phyloP scores from a whole-genome alignment of 2,797 vertebrate genomes.

The Chanos chanos region DNA sequence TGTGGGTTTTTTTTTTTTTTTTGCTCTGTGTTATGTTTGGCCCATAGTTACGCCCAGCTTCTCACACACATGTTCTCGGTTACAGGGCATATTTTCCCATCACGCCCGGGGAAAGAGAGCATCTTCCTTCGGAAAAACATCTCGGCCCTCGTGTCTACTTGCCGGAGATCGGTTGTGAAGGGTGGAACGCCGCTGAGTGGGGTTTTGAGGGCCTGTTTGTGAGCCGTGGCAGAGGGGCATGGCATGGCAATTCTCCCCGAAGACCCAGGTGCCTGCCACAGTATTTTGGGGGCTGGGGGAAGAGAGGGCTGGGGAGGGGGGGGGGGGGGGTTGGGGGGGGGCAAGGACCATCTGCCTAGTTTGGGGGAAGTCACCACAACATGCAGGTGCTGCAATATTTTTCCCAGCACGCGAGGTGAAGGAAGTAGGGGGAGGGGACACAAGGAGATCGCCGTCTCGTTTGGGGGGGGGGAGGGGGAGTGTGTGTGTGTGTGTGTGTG shows the following conservation, averaged over 20 bases:
- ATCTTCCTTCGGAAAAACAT: slow-evolving; percentile 58
- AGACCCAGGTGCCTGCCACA: slow-evolving; percentile 44
- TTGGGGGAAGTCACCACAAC: slow-evolving; percentile 59
- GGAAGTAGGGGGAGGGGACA: slow-evolving; percentile 6
- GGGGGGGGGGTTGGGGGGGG: slow-evolving; percentile 41
- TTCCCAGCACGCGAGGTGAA: slow-evolving; percentile 54
- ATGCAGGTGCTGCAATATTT: slow-evolving; percentile 69
- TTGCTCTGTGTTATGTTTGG: slow-evolving; percentile 36
- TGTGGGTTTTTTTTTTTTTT: no score
- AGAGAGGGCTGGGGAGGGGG: slow-evolving; percentile 6
- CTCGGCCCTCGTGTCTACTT: slow-evolving; percentile 37
- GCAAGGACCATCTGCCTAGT: slow-evolving; percentile 64
- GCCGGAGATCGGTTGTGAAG: slow-evolving; percentile 53
- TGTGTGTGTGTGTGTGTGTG: no score
- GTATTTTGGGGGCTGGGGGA: slow-evolving; percentile 20
- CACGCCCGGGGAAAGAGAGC: slow-evolving; percentile 56
- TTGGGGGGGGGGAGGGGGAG: no score
- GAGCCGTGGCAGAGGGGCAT: slow-evolving; percentile 8
- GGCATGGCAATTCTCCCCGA: slow-evolving; percentile 37
- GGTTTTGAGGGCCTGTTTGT: slow-evolving; percentile 39
- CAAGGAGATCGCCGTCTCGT: no score
- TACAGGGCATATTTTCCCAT: slow-evolving; percentile 57
- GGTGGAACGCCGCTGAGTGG: not conserved
- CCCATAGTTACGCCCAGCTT: slow-evolving; percentile 46
- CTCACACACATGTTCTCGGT: slow-evolving; percentile 44